Evolutionary conservation across 2,113 vertebrate genomes (phyloP).

Genomic region (Entelurus aequoreus): DNA sequence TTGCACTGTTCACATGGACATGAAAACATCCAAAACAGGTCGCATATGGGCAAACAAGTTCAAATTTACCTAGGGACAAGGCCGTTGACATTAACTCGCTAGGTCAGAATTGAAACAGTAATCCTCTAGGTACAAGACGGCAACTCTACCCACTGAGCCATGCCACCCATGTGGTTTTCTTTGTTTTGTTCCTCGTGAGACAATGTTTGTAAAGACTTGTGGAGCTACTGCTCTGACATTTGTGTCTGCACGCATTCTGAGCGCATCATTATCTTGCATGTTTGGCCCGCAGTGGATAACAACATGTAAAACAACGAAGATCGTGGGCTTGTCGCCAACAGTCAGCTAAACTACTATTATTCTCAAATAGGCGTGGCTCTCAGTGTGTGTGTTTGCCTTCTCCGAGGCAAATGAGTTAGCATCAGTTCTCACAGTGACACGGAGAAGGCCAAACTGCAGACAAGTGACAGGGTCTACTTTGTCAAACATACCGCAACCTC

Average conservation of each 20-base stretch:
- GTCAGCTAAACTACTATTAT: slow-evolving; percentile 12
- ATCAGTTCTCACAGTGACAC: slow-evolving; percentile 15
- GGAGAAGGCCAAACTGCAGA: slow-evolving; percentile 18
- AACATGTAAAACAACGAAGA: slow-evolving; percentile 12
- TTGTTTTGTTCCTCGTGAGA: background rate
- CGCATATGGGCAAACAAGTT: no score
- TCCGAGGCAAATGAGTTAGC: slow-evolving; percentile 2
- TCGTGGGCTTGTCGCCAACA: background rate
- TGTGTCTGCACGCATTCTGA: slow-evolving; percentile 4
- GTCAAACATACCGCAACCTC: slow-evolving; percentile 48
- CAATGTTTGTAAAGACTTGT: background rate
- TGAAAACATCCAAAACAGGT: no score
- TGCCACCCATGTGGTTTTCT: no score
- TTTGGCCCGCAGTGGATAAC: slow-evolving; percentile 10
- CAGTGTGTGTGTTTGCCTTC: slow-evolving; percentile 11
- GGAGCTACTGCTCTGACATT: slow-evolving; percentile 2
- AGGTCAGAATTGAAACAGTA: no score
- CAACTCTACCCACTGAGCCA: no score
- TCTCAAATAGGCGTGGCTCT: slow-evolving; percentile 14
- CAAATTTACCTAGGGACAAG: no score
- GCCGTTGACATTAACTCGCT: no score
- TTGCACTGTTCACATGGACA: no score
- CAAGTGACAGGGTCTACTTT: slow-evolving; percentile 28
- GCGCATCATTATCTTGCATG: slow-evolving; percentile 10
- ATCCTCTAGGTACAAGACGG: no score